phyloP scores from a whole-genome alignment of 2,888 invertebrate species.

The Pristionchus mayeri region DNA sequence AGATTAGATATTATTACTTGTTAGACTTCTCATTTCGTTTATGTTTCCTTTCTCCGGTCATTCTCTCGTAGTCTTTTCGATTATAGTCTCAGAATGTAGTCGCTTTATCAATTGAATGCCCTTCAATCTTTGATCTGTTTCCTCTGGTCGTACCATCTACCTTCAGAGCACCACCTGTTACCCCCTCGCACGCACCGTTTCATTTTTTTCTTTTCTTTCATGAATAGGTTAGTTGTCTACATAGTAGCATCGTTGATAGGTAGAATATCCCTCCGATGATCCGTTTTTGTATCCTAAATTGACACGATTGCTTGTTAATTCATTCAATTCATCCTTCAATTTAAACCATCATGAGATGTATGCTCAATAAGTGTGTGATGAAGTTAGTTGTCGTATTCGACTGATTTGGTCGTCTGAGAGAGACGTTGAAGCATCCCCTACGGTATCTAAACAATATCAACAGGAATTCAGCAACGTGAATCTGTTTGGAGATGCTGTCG shows the following conservation, averaged over 20 bases:
- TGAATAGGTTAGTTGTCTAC: slow-evolving; percentile 9
- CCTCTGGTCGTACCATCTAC: background rate
- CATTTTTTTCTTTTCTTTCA: slow-evolving; percentile 1
- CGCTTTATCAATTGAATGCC: slow-evolving; percentile 29
- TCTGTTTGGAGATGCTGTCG: slow-evolving; percentile 43
- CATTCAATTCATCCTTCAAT: slow-evolving; percentile 19
- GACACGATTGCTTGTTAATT: slow-evolving; percentile 30
- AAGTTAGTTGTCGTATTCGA: background rate
- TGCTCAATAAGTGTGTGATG: slow-evolving; percentile 39
- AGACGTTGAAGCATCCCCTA: slow-evolving; percentile 10
- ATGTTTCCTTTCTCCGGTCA: background rate
- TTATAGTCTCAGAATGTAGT: slow-evolving; percentile 13
- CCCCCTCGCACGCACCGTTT: background rate
- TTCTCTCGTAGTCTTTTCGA: background rate
- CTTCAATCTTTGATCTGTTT: slow-evolving; percentile 1
- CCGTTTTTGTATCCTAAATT: slow-evolving; percentile 9
- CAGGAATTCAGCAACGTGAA: background rate
- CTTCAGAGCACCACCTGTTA: slow-evolving; percentile 27
- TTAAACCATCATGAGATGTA: slow-evolving; percentile 4
- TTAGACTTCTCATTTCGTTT: background rate
- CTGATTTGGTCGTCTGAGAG: background rate
- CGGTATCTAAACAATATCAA: background rate
- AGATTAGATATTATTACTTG: slow-evolving; percentile 21
- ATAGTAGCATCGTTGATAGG: slow-evolving; percentile 32
- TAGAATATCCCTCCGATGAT: slow-evolving; percentile 1